phyloP scores from a whole-genome alignment of 2,888 invertebrate species.

The Cosmia trapezina region DNA sequence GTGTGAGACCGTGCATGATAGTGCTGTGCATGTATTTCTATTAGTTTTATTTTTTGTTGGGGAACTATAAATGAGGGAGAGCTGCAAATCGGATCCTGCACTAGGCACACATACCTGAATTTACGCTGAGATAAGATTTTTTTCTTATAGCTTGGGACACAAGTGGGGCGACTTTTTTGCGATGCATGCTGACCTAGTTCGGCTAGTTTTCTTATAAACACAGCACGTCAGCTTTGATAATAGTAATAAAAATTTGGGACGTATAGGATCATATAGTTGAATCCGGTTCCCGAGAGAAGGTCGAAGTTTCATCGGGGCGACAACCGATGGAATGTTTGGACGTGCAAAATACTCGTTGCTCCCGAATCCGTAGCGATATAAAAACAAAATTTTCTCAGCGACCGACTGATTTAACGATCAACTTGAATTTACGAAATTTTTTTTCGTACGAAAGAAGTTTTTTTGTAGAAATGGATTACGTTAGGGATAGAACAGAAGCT shows the following conservation, averaged over 20 bases:
- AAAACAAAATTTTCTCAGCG: constrained; percentile 56
- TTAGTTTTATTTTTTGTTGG: constrained; percentile 38
- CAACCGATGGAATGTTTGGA: constrained; percentile 52
- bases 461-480: constrained; percentile 53
- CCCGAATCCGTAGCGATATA: constrained; percentile 43
- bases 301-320: constrained; percentile 49
- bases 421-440: constrained; percentile 49
- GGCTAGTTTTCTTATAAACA: constrained; percentile 54
- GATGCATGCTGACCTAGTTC: constrained; percentile 53
- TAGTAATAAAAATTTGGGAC: constrained; percentile 61
- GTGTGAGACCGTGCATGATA: constrained; percentile 22
- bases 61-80: constrained; percentile 33
- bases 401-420: constrained; percentile 56
- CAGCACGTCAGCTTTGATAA: constrained; percentile 60
- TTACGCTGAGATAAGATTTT: constrained; percentile 32
- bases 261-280: constrained; percentile 49
- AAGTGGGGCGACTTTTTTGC: constrained; percentile 29
- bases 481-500: constrained; percentile 34
- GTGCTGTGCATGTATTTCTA: constrained; percentile 29
- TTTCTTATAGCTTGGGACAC: constrained; percentile 49
- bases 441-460: constrained; percentile 42
- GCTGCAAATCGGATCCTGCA: constrained; percentile 26
- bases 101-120: constrained; percentile 27
- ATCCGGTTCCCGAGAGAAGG: constrained; percentile 44
- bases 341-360: constrained; percentile 45